phyloP scores from a whole-genome alignment of 2,888 invertebrate genomes.

The Clistopyga incitator region DNA sequence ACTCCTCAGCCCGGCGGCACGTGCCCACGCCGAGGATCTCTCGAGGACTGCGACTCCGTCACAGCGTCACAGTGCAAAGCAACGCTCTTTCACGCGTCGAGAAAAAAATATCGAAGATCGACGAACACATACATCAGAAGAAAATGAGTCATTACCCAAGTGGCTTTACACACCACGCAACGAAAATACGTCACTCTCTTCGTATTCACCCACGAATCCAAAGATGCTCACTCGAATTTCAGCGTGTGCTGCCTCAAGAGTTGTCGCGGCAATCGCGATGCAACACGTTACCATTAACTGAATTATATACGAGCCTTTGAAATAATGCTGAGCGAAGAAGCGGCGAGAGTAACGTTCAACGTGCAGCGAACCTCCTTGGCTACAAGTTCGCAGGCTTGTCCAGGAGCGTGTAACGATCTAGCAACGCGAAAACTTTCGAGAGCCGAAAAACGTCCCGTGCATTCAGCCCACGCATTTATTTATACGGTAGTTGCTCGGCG shows the following conservation, averaged over 20 bases:
- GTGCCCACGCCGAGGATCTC: constrained; percentile 61
- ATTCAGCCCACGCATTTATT: constrained; percentile 56
- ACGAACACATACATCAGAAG: constrained; percentile 43
- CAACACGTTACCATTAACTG: not conserved
- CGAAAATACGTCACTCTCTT: not conserved
- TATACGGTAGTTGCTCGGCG: constrained; percentile 57
- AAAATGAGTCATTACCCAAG: constrained; percentile 59
- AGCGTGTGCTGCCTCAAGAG: not conserved
- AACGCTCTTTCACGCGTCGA: constrained; percentile 15
- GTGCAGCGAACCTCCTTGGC: not conserved
- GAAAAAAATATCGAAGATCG: constrained; percentile 28
- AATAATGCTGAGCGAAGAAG: constrained; percentile 16
- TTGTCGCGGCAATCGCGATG: constrained; percentile 17
- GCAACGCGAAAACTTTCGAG: not conserved
- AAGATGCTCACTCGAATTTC: constrained; percentile 29
- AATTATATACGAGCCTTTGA: constrained; percentile 19
- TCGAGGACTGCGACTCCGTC: constrained; percentile 41
- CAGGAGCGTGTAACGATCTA: constrained; percentile 33
- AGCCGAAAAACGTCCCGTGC: constrained; percentile 2
- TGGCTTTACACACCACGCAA: constrained; percentile 2
- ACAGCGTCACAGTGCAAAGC: constrained; percentile 47
- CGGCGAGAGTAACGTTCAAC: constrained; percentile 24
- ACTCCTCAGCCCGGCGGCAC: constrained; percentile 60
- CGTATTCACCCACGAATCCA: not conserved
- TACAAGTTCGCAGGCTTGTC: constrained; percentile 21